Conservation (phyloP, 2,113 vertebrate species). For the Fregetta grallaria region DNA sequence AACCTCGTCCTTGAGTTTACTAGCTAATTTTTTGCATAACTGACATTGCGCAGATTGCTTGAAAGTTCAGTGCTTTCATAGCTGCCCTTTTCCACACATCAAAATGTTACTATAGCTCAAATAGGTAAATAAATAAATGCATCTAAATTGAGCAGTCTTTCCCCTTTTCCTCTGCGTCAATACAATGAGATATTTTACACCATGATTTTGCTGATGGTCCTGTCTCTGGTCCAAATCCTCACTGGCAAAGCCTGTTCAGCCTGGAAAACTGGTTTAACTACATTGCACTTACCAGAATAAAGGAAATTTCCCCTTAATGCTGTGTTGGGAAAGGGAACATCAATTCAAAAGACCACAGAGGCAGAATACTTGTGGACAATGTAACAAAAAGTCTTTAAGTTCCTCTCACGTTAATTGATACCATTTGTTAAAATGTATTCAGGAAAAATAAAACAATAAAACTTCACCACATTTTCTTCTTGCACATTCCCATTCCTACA, state of each 20-base stretch:
- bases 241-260: background rate
- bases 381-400: background rate
- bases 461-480: background rate
- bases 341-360: background rate
- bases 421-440: background rate
- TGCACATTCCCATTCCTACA: background rate
- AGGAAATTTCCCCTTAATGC: background rate
- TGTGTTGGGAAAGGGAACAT: background rate
- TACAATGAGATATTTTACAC: background rate
- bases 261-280: background rate
- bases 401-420: background rate
- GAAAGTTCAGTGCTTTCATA: background rate
- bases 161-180: background rate
- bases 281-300: background rate
- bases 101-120: background rate
- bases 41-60: background rate
- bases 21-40: background rate
- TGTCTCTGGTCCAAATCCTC: background rate
- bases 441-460: background rate
- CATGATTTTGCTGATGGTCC: background rate
- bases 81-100: background rate
- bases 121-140: background rate
- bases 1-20: background rate
- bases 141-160: background rate
- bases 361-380: background rate